phyloP scores from a whole-genome alignment of 2,888 invertebrate species.

The Eledone cirrhosa region DNA sequence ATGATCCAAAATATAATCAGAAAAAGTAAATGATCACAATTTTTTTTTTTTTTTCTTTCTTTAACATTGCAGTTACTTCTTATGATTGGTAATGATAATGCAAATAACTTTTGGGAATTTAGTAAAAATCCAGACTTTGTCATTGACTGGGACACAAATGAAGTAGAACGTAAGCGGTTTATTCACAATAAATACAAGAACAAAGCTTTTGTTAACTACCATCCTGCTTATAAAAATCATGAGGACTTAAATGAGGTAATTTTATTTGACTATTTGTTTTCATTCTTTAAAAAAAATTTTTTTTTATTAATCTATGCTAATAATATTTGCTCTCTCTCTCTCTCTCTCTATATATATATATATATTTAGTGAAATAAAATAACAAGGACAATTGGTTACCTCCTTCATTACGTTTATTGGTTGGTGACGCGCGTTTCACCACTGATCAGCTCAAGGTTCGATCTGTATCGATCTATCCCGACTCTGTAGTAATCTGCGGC shows the following conservation, averaged over 20 bases:
- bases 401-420: no score
- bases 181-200: constrained; percentile 57
- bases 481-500: no score
- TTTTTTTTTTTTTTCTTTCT: no score
- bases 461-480: no score
- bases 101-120: constrained; percentile 61
- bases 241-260: constrained; percentile 56
- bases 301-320: constrained; percentile 17
- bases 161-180: constrained; percentile 48
- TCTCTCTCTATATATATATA: neutral
- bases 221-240: constrained; percentile 42
- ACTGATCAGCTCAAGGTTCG: no score
- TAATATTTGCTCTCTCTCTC: neutral
- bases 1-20: no score
- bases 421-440: no score
- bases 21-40: no score
- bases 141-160: constrained; percentile 43
- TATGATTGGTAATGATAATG: constrained; percentile 61
- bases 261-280: neutral
- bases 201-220: constrained; percentile 49
- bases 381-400: no score
- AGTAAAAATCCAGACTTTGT: constrained; percentile 38
- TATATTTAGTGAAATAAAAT: neutral
- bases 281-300: neutral
- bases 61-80: constrained; percentile 54